Percentiles rank a stretch among this genome's conserved stretches.
phyloP scores from a whole-genome alignment of 2,888 invertebrate species.

The Malachius bipustulatus region DNA sequence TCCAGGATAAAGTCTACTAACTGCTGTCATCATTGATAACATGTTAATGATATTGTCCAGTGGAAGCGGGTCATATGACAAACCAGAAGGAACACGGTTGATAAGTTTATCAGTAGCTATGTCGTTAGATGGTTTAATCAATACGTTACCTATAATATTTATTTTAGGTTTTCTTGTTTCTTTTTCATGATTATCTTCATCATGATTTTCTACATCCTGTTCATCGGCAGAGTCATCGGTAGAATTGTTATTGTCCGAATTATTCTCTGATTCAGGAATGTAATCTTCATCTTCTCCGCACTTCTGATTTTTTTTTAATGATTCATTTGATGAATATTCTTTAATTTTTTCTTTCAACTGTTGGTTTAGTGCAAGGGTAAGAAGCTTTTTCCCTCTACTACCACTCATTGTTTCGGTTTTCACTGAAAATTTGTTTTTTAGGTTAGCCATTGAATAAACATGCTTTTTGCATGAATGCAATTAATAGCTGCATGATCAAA shows the following conservation, averaged over 20 bases:
- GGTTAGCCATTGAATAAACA: slow-evolving; percentile 1
- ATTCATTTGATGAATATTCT: slow-evolving; percentile 5
- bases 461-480: background rate
- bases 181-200: background rate
- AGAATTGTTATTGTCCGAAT: slow-evolving; percentile 4
- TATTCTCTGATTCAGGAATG: slow-evolving; percentile 6
- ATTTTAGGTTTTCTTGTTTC: background rate
- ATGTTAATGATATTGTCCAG: slow-evolving; percentile 1
- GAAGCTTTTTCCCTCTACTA: slow-evolving; percentile 4
- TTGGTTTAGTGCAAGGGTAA: slow-evolving; percentile 5
- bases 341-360: slow-evolving; percentile 4
- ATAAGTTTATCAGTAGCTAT: slow-evolving; percentile 1
- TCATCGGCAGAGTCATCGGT: slow-evolving; percentile 1
- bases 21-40: background rate
- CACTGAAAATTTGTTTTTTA: slow-evolving; percentile 3
- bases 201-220: slow-evolving; percentile 1
- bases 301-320: slow-evolving; percentile 4
- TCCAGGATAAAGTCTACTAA: slow-evolving; percentile 2
- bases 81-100: slow-evolving; percentile 2
- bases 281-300: slow-evolving; percentile 4
- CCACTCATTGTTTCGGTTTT: slow-evolving; percentile 7
- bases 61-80: slow-evolving; percentile 2
- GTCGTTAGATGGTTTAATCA: too few relatives aligned
- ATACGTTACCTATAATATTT: too few relatives aligned
- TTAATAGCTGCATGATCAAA: background rate